These are phyloP conservation scores for Clarias macrocephalus DNA, from an alignment of 2,113 vertebrate genomes.

Conservation along the genomic window DNA sequence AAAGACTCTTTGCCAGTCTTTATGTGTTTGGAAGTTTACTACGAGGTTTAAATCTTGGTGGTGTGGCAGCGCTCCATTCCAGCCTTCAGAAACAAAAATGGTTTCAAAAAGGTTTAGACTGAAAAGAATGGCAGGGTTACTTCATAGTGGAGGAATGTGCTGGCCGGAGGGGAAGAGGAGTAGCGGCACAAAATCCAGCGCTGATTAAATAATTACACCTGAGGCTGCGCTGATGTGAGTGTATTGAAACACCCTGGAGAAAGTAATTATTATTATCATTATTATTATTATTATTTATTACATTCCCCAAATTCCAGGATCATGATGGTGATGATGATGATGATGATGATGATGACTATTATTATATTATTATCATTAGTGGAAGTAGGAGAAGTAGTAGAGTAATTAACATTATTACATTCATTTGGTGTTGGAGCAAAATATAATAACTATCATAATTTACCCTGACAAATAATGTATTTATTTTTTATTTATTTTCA, in stretches of 20 bases:
- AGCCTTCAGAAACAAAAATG: background rate
- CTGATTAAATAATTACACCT: conserved; percentile 43
- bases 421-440: background rate
- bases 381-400: background rate
- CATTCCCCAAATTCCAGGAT: background rate
- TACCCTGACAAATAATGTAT: background rate
- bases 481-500: conserved; percentile 5
- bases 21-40: conserved; percentile 10
- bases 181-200: background rate
- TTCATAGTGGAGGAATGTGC: conserved; percentile 6
- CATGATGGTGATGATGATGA: background rate
- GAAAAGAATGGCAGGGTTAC: conserved; percentile 5
- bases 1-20: background rate
- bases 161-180: conserved; percentile 2
- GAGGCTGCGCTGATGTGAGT: conserved; percentile 1
- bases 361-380: background rate
- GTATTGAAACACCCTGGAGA: background rate
- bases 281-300: background rate
- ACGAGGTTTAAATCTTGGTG: background rate
- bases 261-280: background rate
- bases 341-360: background rate
- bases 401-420: background rate
- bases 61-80: conserved; percentile 3
- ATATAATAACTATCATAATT: background rate
- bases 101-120: background rate